These are phyloP conservation scores for Dasysyrphus albostriatus DNA, from an alignment of 2,888 invertebrate species.

Conservation along the genomic window DNA sequence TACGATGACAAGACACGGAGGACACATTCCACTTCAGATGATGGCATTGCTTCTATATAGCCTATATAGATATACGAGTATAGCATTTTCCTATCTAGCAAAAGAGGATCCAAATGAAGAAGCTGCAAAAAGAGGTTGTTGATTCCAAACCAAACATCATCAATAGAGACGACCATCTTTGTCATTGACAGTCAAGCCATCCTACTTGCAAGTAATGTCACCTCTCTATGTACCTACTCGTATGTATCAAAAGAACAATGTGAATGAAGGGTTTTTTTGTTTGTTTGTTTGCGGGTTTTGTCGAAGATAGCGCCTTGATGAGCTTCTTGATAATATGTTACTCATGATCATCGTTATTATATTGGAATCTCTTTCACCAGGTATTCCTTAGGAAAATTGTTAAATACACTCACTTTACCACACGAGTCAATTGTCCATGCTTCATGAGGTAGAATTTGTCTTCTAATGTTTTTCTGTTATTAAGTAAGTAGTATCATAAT, in stretches of 20 bases:
- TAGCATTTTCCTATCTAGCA: not conserved
- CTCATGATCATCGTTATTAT: slow-evolving; percentile 45
- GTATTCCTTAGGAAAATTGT: slow-evolving; percentile 40
- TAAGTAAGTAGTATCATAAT: slow-evolving; percentile 32
- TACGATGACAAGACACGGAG: slow-evolving; percentile 73
- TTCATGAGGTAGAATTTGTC: slow-evolving; percentile 32
- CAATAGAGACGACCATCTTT: slow-evolving; percentile 46
- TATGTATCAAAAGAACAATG: slow-evolving; percentile 12
- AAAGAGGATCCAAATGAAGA: slow-evolving; percentile 18
- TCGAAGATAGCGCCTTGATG: slow-evolving; percentile 2
- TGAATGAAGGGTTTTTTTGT: slow-evolving; percentile 47
- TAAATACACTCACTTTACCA: slow-evolving; percentile 31
- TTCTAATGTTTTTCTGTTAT: slow-evolving; percentile 7
- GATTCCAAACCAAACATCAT: slow-evolving; percentile 32
- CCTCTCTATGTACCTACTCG: not conserved
- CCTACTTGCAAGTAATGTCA: slow-evolving; percentile 56
- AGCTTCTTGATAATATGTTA: slow-evolving; percentile 29
- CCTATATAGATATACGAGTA: not conserved
- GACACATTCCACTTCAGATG: slow-evolving; percentile 58
- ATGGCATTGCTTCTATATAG: not conserved
- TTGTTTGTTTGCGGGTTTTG: not conserved
- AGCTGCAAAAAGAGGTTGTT: slow-evolving; percentile 45
- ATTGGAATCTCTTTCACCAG: slow-evolving; percentile 60
- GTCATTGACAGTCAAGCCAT: slow-evolving; percentile 37
- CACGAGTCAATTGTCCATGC: slow-evolving; percentile 41